Conservation (phyloP, 2,888 invertebrate species). For the Iselma pallidipennis region DNA sequence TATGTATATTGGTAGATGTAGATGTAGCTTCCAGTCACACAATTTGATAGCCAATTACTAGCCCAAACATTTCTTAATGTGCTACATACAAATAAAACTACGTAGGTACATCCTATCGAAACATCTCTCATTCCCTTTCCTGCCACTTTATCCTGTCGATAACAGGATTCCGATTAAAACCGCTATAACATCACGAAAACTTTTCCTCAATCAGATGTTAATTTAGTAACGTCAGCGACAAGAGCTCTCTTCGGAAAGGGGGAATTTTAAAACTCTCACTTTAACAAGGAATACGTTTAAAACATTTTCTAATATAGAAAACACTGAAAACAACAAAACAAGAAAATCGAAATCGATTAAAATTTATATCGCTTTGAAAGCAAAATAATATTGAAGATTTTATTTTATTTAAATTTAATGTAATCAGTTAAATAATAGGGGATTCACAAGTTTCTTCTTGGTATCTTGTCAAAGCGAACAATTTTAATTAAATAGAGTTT, state of each 20-base stretch:
- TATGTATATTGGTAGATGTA: no score
- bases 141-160: slow-evolving; percentile 37
- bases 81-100: no score
- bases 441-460: neutral
- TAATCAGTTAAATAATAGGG: neutral
- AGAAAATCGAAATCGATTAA: no score
- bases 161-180: slow-evolving; percentile 39
- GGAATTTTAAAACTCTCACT: no score
- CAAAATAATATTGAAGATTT: no score
- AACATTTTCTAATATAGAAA: neutral
- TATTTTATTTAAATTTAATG: neutral
- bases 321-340: neutral
- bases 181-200: slow-evolving; percentile 32
- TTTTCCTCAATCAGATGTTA: slow-evolving; percentile 31
- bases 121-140: neutral
- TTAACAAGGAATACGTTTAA: no score
- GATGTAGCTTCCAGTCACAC: no score
- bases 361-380: no score
- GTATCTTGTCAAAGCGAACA: neutral
- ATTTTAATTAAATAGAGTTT: neutral
- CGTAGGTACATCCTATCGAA: slow-evolving; percentile 25
- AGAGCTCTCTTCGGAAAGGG: neutral
- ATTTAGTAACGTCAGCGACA: slow-evolving; percentile 24
- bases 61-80: no score
- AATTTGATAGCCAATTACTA: slow-evolving; percentile 49